A percentile compares a stretch with the other conserved stretches of the same genome.
Evolutionary conservation across 2,113 vertebrate genomes (phyloP).

Genomic region (Turnix velox): DNA sequence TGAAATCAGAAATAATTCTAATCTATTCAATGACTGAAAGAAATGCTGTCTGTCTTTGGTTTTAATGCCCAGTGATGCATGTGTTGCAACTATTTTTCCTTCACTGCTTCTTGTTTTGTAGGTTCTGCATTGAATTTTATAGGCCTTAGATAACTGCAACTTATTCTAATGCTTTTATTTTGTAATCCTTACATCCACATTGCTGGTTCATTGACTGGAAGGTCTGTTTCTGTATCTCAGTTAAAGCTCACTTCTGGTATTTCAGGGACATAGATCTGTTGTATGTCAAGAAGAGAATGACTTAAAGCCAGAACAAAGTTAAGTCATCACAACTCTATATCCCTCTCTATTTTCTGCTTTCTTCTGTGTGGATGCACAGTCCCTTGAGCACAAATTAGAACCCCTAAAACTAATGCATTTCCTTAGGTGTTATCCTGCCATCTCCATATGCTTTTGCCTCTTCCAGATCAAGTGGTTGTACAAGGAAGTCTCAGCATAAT

Average conservation of each 20-base stretch:
- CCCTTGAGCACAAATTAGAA: not conserved
- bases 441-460: not conserved
- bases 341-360: not conserved
- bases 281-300: not conserved
- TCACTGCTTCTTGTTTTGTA: not conserved
- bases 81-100: not conserved
- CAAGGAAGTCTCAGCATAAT: not conserved
- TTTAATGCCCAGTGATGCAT: not conserved
- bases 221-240: not conserved
- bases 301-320: not conserved
- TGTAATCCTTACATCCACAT: not conserved
- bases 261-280: not conserved
- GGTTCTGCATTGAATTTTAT: not conserved
- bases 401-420: not conserved
- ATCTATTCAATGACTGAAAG: not conserved
- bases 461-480: not conserved
- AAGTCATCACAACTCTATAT: not conserved
- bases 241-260: not conserved
- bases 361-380: not conserved
- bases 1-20: not conserved
- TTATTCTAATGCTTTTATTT: not conserved
- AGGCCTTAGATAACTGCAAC: not conserved
- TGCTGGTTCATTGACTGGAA: not conserved
- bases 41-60: not conserved
- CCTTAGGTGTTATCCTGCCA: not conserved